Percentiles rank a stretch among this genome's conserved stretches.
These are phyloP conservation scores for Ruditapes philippinarum DNA, from an alignment of 1,140 invertebrate genomes.

Conservation along the genomic window DNA sequence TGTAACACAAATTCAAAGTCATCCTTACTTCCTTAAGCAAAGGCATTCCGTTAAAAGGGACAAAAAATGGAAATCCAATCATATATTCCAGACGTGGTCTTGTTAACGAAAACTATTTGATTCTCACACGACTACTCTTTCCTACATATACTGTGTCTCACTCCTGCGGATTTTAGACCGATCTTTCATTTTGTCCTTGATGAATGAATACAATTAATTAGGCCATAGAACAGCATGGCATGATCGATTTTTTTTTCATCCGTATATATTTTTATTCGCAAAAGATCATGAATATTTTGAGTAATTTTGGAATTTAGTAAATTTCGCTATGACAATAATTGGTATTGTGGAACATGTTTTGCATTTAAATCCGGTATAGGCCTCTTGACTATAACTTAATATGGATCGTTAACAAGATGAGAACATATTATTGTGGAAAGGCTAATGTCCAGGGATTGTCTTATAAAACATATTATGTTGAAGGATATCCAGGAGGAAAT, in stretches of 20 bases:
- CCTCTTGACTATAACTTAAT: neutral
- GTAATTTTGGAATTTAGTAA: constrained; percentile 24
- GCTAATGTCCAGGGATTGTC: constrained; percentile 10
- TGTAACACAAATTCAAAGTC: too few relatives aligned
- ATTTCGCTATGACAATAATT: neutral
- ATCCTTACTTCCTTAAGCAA: too few relatives aligned
- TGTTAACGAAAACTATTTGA: too few relatives aligned
- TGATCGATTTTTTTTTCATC: constrained; percentile 14
- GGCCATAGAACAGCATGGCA: neutral
- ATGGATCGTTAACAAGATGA: constrained; percentile 4
- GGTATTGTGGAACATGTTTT: neutral
- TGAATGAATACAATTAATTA: constrained; percentile 50
- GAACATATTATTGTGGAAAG: constrained; percentile 17
- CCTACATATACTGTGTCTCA: neutral
- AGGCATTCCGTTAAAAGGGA: too few relatives aligned
- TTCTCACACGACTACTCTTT: too few relatives aligned
- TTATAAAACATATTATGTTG: too few relatives aligned
- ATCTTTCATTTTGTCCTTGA: constrained; percentile 16
- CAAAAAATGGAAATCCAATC: too few relatives aligned
- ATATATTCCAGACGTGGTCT: too few relatives aligned
- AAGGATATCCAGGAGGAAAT: too few relatives aligned
- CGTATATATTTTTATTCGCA: neutral
- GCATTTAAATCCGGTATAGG: neutral
- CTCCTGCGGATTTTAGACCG: constrained; percentile 33
- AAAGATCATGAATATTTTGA: neutral